A percentile compares a stretch with the other conserved stretches of the same genome.
These are phyloP conservation scores for Silurus lanzhouensis DNA, from an alignment of 2,797 vertebrate species.

Conservation along the genomic window DNA sequence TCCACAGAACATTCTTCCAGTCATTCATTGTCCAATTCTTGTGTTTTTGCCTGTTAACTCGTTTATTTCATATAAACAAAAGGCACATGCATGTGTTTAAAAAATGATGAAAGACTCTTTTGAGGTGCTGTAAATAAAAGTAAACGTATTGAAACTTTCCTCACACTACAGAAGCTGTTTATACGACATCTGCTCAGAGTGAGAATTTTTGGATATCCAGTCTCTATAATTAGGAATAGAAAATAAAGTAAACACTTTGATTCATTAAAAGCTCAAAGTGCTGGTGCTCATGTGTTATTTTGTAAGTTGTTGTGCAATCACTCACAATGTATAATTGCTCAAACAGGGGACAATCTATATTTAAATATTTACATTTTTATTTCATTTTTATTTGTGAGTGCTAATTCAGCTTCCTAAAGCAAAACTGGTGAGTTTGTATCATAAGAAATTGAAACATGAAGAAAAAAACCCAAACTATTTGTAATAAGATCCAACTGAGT, in stretches of 20 bases:
- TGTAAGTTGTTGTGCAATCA: neutral
- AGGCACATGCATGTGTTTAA: no score
- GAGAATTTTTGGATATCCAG: neutral
- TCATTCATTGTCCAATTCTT: no score
- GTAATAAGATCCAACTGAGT: neutral
- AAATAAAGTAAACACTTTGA: neutral
- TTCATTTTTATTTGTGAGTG: neutral
- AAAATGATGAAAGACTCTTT: no score
- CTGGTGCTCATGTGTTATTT: neutral
- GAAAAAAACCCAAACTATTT: neutral
- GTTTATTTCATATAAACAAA: no score
- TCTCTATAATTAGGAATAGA: neutral
- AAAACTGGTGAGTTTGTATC: neutral
- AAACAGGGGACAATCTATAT: neutral
- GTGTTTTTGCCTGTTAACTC: no score
- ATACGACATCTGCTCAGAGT: neutral
- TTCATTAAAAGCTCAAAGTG: neutral
- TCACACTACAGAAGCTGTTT: neutral
- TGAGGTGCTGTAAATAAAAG: neutral
- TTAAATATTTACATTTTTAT: neutral
- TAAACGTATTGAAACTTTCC: neutral
- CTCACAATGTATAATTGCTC: neutral
- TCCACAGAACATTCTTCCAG: no score
- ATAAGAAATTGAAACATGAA: neutral
- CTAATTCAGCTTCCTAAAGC: neutral